Conservation (phyloP, 2,113 vertebrate genomes). For the Verasper variegatus region DNA sequence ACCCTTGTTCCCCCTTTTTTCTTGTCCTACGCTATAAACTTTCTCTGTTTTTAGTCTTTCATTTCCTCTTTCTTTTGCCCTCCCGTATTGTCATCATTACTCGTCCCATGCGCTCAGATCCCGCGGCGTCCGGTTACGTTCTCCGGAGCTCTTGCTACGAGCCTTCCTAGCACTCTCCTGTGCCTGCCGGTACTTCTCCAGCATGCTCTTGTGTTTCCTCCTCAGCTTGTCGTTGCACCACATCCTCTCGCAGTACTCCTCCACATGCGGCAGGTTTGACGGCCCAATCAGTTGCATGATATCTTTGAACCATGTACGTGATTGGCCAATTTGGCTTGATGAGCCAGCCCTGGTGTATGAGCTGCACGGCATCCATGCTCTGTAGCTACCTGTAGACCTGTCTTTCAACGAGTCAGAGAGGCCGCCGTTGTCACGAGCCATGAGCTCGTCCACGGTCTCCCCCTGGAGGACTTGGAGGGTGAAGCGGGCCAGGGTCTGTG, state of each 20-base stretch:
- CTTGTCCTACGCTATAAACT: slow-evolving; percentile 1
- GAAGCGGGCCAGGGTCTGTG: slow-evolving; percentile 85
- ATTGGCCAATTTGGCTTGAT: slow-evolving; percentile 69
- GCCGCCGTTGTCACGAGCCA: slow-evolving; percentile 59
- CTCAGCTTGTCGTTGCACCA: slow-evolving; percentile 88
- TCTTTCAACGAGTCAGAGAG: slow-evolving; percentile 63
- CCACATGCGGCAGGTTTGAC: slow-evolving; percentile 84
- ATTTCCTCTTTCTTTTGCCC: neutral
- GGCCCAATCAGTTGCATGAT: slow-evolving; percentile 92
- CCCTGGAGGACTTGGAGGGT: slow-evolving; percentile 86
- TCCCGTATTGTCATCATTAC: slow-evolving; percentile 9
- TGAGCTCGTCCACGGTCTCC: slow-evolving; percentile 83
- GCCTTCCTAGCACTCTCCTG: slow-evolving; percentile 87
- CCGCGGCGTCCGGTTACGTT: slow-evolving; percentile 89
- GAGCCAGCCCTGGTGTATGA: slow-evolving; percentile 40
- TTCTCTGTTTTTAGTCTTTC: neutral
- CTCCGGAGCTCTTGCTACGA: slow-evolving; percentile 81
- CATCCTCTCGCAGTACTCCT: slow-evolving; percentile 92
- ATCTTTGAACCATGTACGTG: slow-evolving; percentile 92
- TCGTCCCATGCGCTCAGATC: slow-evolving; percentile 73
- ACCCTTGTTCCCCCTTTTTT: neutral
- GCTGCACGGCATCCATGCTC: slow-evolving; percentile 73
- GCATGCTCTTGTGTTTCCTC: slow-evolving; percentile 85
- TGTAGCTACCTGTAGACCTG: slow-evolving; percentile 53
- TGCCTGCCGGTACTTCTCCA: slow-evolving; percentile 86